Percentiles rank a stretch among this genome's conserved stretches.
These are phyloP conservation scores for Nematostella vectensis DNA, from an alignment of 92 coral and sea anemone species.

Conservation along the genomic window DNA sequence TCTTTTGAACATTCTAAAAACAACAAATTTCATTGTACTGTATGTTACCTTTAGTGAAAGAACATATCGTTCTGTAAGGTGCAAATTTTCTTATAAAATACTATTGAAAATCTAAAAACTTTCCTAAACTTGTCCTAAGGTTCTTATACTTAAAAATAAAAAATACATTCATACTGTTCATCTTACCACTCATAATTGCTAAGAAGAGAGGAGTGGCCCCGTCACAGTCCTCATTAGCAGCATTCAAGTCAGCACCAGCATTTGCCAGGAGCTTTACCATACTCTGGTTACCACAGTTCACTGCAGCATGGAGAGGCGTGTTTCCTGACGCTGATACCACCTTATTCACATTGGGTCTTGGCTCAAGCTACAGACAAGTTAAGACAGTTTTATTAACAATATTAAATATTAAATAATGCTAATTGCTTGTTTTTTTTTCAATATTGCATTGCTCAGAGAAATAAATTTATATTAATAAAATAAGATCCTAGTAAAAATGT, in stretches of 20 bases:
- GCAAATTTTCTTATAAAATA: not conserved
- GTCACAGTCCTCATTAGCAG: slow-evolving; percentile 77
- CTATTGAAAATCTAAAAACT: not conserved
- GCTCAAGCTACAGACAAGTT: slow-evolving; percentile 40
- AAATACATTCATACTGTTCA: not conserved
- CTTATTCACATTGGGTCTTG: slow-evolving; percentile 56
- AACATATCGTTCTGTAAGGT: not conserved
- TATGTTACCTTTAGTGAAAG: no score
- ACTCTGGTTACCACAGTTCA: slow-evolving; percentile 54
- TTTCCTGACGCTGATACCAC: slow-evolving; percentile 65
- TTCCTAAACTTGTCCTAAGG: no score
- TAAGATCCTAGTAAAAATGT: no score
- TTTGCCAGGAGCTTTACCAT: slow-evolving; percentile 50
- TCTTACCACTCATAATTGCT: slow-evolving; percentile 83
- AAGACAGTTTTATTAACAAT: no score
- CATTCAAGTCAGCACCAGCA: slow-evolving; percentile 71
- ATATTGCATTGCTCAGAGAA: no score
- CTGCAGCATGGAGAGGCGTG: slow-evolving; percentile 88
- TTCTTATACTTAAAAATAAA: not conserved
- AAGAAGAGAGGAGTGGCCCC: slow-evolving; percentile 84
- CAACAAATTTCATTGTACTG: no score
- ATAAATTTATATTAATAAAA: no score
- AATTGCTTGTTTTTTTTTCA: no score
- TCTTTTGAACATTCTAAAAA: no score
- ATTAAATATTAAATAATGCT: no score